A percentile compares a stretch with the other conserved stretches of the same genome.
phyloP scores from a whole-genome alignment of 2,113 vertebrate species.

The Aix galericulata region DNA sequence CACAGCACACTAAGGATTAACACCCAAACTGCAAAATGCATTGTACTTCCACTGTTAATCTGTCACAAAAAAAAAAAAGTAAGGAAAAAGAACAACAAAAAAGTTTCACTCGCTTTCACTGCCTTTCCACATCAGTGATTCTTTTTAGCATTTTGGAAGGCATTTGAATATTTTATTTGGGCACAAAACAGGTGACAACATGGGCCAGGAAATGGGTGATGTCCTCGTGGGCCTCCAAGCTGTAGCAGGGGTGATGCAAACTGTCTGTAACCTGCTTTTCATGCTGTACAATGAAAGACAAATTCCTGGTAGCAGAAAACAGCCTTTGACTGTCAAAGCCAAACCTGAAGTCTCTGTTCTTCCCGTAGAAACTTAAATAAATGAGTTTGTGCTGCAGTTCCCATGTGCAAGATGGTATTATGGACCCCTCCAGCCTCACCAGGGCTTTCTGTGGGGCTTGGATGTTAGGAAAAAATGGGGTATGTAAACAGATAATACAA shows the following conservation, averaged over 20 bases:
- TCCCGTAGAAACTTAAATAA: background rate
- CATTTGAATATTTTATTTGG: background rate
- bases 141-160: background rate
- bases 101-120: accelerated
- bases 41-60: background rate
- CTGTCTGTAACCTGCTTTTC: background rate
- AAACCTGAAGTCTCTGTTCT: background rate
- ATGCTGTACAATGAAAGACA: background rate
- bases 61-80: background rate
- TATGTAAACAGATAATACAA: background rate
- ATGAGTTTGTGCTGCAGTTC: background rate
- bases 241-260: background rate
- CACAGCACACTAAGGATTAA: background rate
- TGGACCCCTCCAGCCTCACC: background rate
- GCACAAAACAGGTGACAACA: background rate
- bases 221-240: background rate
- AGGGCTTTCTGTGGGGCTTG: background rate
- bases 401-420: accelerated
- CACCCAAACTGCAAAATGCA: background rate
- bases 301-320: background rate
- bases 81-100: background rate
- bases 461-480: background rate
- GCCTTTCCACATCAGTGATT: accelerated
- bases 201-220: background rate
- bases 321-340: background rate